Percentiles rank a stretch among this genome's conserved stretches.
phyloP scores from a whole-genome alignment of 2,113 vertebrate genomes.

The Felis chaus region DNA sequence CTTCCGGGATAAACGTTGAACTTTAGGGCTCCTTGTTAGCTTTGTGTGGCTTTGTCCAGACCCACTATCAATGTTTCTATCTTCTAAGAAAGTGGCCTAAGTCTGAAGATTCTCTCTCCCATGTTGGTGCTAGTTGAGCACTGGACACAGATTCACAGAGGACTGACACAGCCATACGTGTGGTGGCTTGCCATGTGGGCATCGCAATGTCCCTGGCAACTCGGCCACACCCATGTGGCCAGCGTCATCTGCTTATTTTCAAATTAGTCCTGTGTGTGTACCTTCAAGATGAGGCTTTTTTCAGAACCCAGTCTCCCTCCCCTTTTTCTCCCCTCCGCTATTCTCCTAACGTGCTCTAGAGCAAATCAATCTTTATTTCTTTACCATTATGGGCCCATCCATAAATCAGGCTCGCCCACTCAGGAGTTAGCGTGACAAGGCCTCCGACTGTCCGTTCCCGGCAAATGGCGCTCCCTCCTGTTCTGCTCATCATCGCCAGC shows the following conservation, averaged over 20 bases:
- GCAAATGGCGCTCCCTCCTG: not conserved
- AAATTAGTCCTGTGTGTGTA: not conserved
- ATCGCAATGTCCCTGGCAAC: not conserved
- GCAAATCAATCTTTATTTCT: constrained; percentile 58
- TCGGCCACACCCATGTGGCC: accelerated
- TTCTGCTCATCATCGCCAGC: not conserved
- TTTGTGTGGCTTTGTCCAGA: not conserved
- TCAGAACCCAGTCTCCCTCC: not conserved
- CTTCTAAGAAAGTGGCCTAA: not conserved
- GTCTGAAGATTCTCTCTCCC: not conserved
- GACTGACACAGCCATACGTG: accelerated
- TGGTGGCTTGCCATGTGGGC: accelerated
- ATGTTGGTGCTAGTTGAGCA: accelerated
- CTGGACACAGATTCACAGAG: not conserved
- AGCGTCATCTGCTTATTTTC: not conserved
- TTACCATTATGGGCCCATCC: not conserved
- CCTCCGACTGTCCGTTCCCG: not conserved
- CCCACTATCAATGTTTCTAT: not conserved
- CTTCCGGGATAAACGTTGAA: accelerated
- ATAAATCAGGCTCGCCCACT: constrained; percentile 48
- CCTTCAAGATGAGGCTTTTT: not conserved
- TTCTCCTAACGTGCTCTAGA: not conserved
- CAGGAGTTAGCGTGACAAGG: not conserved
- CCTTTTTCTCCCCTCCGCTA: no score
- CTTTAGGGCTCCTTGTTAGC: not conserved